Conservation (phyloP, 2,113 vertebrate species). For the Nothobranchius furzeri region DNA sequence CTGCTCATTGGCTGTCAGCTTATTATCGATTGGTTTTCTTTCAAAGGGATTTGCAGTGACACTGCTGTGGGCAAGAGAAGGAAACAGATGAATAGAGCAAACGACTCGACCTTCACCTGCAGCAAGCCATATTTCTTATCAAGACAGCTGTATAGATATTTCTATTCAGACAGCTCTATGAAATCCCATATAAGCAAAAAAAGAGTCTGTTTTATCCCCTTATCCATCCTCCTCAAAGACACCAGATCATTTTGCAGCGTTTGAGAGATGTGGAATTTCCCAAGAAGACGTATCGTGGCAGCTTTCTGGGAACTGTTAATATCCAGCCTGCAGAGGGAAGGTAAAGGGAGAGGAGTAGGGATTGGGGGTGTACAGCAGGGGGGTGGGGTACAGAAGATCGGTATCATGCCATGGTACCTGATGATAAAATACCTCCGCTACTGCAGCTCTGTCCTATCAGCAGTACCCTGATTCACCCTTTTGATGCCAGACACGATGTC, state of each 20-base stretch:
- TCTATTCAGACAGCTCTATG: constrained; percentile 38
- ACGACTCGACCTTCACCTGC: constrained; percentile 55
- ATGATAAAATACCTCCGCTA: constrained; percentile 50
- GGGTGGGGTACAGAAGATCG: constrained; percentile 53
- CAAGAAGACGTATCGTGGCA: constrained; percentile 72
- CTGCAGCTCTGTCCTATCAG: constrained; percentile 21
- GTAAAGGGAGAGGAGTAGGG: constrained; percentile 48
- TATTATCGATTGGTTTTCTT: constrained; percentile 42
- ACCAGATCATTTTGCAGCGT: constrained; percentile 69
- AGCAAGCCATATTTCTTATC: constrained; percentile 61
- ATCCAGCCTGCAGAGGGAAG: constrained; percentile 64
- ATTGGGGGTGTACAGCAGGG: constrained; percentile 39
- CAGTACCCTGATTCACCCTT: constrained; percentile 27
- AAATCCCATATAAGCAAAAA: constrained; percentile 38
- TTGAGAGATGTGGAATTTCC: constrained; percentile 70
- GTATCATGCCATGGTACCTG: constrained; percentile 55
- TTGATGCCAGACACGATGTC: constrained; percentile 20
- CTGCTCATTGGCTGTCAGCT: constrained; percentile 42
- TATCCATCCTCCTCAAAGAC: constrained; percentile 61
- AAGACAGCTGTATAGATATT: constrained; percentile 33
- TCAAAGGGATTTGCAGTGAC: constrained; percentile 49
- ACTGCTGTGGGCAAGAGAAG: constrained; percentile 21
- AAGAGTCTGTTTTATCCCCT: constrained; percentile 53
- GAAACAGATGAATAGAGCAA: constrained; percentile 53
- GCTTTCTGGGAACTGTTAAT: constrained; percentile 77